A percentile compares a stretch with the other conserved stretches of the same genome.
phyloP scores from a whole-genome alignment of 2,888 invertebrate species.

The Platypus cylindrus region DNA sequence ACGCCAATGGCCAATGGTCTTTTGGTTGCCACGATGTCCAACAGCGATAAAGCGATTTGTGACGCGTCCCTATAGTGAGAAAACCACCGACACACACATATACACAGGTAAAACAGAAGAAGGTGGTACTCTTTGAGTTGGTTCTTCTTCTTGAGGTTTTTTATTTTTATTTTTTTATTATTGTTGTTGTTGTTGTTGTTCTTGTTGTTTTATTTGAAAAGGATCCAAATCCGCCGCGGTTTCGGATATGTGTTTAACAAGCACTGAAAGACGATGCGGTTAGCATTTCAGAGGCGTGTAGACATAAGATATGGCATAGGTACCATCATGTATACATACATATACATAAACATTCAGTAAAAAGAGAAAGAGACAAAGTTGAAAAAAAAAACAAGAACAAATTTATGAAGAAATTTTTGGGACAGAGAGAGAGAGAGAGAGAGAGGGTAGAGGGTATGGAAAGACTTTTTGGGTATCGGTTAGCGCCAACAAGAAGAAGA shows the following conservation, averaged over 20 bases:
- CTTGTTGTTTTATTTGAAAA: constrained; percentile 1
- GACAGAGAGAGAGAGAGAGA: constrained; percentile 9
- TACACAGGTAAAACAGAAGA: constrained; percentile 16
- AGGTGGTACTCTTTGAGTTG: constrained; percentile 14
- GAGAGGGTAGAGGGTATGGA: not conserved
- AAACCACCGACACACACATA: constrained; percentile 20
- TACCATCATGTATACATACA: too few species aligned
- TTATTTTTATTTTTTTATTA: not conserved
- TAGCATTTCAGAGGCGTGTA: constrained; percentile 16
- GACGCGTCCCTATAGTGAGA: constrained; percentile 27
- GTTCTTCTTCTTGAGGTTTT: not conserved
- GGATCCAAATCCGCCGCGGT: constrained; percentile 15
- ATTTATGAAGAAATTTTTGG: constrained; percentile 9
- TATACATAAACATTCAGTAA: too few species aligned
- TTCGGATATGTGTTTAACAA: constrained; percentile 17
- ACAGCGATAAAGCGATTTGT: constrained; percentile 32
- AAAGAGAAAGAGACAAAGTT: constrained; percentile 6
- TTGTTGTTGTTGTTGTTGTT: not conserved
- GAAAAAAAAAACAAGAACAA: constrained; percentile 10
- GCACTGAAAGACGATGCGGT: constrained; percentile 13
- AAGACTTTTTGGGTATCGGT: too few species aligned
- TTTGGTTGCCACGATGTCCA: constrained; percentile 27
- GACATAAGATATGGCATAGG: constrained; percentile 13
- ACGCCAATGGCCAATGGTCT: constrained; percentile 12
- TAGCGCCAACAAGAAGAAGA: too few species aligned